These are phyloP conservation scores for Drosophila nigromelanica DNA, from an alignment of 1,140 invertebrate genomes.

Conservation along the genomic window DNA sequence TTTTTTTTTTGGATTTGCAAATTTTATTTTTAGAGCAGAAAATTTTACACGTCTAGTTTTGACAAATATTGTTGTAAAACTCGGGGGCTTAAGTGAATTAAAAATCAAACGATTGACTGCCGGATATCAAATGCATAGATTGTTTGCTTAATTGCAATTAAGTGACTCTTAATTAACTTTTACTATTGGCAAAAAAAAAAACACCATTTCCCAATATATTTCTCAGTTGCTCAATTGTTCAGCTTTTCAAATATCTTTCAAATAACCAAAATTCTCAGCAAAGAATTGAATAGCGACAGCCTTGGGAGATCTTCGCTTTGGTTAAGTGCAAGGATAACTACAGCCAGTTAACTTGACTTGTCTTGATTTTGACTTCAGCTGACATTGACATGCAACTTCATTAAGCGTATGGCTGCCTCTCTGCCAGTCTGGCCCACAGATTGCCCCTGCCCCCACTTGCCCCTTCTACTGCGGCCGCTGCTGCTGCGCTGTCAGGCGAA, in stretches of 20 bases:
- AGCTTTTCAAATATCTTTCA: too few species aligned
- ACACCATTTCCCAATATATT: too few species aligned
- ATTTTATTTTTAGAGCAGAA: too few species aligned
- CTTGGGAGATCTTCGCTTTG: slow-evolving; percentile 71
- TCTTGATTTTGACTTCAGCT: slow-evolving; percentile 59
- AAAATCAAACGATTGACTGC: slow-evolving; percentile 18
- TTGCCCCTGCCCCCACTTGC: neutral
- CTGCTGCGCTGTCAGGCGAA: slow-evolving; percentile 24
- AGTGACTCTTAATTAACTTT: slow-evolving; percentile 12
- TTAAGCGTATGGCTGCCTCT: slow-evolving; percentile 45
- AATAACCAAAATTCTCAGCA: neutral
- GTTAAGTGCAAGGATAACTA: slow-evolving; percentile 73
- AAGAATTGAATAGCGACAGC: slow-evolving; percentile 11
- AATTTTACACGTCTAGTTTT: too few species aligned
- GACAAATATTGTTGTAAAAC: too few species aligned
- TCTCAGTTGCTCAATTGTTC: too few species aligned
- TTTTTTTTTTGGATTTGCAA: too few species aligned
- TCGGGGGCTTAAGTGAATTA: slow-evolving; percentile 29
- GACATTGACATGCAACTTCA: slow-evolving; percentile 78
- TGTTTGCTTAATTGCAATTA: slow-evolving; percentile 15
- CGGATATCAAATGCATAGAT: neutral
- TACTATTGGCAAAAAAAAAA: too few species aligned
- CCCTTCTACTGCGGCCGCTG: neutral
- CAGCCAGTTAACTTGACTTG: slow-evolving; percentile 41
- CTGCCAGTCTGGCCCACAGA: too few species aligned